These are phyloP conservation scores for Engystomops pustulosus DNA, from an alignment of 2,113 vertebrate genomes.

Conservation along the genomic window DNA sequence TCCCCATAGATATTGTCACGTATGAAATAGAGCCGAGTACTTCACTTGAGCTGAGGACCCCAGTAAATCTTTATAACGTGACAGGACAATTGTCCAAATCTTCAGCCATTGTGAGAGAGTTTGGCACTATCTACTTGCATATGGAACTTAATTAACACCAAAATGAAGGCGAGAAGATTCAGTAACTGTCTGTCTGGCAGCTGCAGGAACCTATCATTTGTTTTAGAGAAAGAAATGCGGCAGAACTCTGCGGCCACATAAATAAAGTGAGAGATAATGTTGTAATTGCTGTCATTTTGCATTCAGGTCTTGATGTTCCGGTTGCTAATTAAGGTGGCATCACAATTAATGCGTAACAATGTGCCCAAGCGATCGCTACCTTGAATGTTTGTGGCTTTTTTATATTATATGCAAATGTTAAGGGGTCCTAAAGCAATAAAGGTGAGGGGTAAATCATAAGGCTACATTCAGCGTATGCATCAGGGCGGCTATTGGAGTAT, in stretches of 20 bases:
- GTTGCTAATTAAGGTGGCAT: slow-evolving; percentile 36
- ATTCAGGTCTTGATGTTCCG: slow-evolving; percentile 21
- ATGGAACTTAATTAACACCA: slow-evolving; percentile 40
- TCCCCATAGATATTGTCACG: neutral
- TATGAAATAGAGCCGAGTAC: neutral
- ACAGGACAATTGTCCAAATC: slow-evolving; percentile 33
- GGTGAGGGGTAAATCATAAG: no score
- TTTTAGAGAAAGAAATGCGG: slow-evolving; percentile 17
- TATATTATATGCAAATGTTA: neutral
- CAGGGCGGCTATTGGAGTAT: no score
- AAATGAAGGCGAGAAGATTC: slow-evolving; percentile 54
- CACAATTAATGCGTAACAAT: neutral
- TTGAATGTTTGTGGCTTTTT: slow-evolving; percentile 14
- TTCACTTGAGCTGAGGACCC: neutral
- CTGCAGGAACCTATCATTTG: slow-evolving; percentile 33
- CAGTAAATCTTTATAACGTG: slow-evolving; percentile 45
- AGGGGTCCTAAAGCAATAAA: neutral
- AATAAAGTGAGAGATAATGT: slow-evolving; percentile 49
- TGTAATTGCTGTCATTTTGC: slow-evolving; percentile 45
- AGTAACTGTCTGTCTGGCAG: slow-evolving; percentile 51
- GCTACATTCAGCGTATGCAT: no score
- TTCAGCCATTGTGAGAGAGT: slow-evolving; percentile 23
- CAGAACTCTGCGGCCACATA: slow-evolving; percentile 24
- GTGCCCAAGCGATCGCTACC: neutral
- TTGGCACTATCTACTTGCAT: slow-evolving; percentile 29